Evolutionary conservation across 2,113 vertebrate species (phyloP), one percentile per base, ranked within the genome.

Genomic region (Ursus arctos): DNA sequence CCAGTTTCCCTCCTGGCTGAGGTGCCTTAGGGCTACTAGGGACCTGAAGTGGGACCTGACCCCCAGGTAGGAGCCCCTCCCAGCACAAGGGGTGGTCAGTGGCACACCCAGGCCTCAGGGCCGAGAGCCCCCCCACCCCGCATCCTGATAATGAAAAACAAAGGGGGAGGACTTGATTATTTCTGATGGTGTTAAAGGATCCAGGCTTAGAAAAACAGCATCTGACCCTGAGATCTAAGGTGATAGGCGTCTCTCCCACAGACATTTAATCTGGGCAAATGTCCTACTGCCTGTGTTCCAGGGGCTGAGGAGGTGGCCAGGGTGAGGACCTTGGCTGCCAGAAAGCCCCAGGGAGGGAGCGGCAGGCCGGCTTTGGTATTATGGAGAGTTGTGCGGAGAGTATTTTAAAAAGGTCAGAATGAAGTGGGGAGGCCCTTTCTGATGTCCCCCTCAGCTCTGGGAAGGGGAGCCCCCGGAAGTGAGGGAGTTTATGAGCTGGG

Each of bases 131-230:
- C 79, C 57, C 49, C 81, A 79, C 26, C 28, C 91, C 14, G 18
- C 21, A 4, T 84, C 74, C 53, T 19, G 28, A 71, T 74, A 67
- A 76, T 69, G 90, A 91, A 95, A 97, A 96, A 97, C 92, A 97
- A 95, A 97, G 40, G 51, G 82, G n/a, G 63, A 82, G 49, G 49
- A 81, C 88, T 95, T 90, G 63, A 22, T 96, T 51, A 36, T 95
- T 92, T 95, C 77, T 97, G 83, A 67, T 92, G 14, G 51, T 89
- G 76, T 92, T 92, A 96, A 96, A 95, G 59, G 31, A 49, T 65
- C 47, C 63, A 53, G n/a, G 36, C 81, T 94, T 91, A 97, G 81
- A 72, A 69, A 82, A 53, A 24, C 28, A 90, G 71, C 16, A n/a
- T 92, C 74, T 95, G 84, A 72, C 81, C 59, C 57, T 13, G 33